A percentile compares a stretch with the other conserved stretches of the same genome.
Conservation (phyloP, 2,797 vertebrate species). For the Chromis chromis region DNA sequence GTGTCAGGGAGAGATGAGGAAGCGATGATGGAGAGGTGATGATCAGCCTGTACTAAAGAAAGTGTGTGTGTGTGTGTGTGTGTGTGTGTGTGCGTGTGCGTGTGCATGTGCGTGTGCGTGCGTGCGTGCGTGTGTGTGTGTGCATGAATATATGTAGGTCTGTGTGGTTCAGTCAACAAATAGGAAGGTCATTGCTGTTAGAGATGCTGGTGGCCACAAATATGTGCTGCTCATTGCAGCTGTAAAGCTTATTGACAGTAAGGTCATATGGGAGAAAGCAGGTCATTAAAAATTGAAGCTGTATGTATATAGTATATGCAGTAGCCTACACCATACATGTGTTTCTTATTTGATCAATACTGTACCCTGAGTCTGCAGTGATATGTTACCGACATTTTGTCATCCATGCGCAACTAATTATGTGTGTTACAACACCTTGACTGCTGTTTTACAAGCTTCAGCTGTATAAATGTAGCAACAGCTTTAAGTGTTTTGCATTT, state of each 20-base stretch:
- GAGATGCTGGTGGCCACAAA: constrained; percentile 23
- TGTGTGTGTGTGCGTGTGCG: constrained; percentile 21
- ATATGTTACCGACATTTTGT: constrained; percentile 20
- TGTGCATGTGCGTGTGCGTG: constrained; percentile 24
- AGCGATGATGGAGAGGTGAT: constrained; percentile 55
- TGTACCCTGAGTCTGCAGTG: not conserved
- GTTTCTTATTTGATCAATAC: not conserved
- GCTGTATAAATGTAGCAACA: constrained; percentile 9
- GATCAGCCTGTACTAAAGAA: constrained; percentile 26
- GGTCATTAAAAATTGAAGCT: not conserved
- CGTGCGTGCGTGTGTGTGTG: constrained; percentile 21
- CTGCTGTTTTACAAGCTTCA: constrained; percentile 28
- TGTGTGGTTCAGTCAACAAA: constrained; percentile 37
- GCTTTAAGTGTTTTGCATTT: not conserved
- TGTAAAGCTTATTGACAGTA: constrained; percentile 33
- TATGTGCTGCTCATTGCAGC: constrained; percentile 20
- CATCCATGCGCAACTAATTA: constrained; percentile 31
- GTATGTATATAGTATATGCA: not conserved
- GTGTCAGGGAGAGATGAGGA: constrained; percentile 52
- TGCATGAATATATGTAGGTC: constrained; percentile 18
- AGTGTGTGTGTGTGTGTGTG: constrained; percentile 31
- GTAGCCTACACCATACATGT: not conserved
- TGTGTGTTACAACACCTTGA: constrained; percentile 20
- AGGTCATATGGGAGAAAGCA: not conserved
- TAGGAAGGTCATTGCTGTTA: constrained; percentile 48